These are phyloP conservation scores for Sebastes iracundus DNA, from an alignment of 2,797 vertebrate species.

Conservation along the genomic window DNA sequence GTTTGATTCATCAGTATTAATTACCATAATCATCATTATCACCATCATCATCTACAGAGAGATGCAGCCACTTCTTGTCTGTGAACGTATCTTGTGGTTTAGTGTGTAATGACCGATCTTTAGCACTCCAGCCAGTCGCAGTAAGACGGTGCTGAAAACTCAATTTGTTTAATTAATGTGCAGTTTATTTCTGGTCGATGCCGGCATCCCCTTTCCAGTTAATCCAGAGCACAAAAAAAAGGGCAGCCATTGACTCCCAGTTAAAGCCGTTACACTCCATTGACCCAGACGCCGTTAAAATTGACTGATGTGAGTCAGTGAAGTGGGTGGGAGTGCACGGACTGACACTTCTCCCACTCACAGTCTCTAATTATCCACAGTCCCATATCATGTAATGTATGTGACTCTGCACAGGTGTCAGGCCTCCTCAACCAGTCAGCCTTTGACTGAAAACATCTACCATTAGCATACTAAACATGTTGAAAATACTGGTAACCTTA, in stretches of 20 bases:
- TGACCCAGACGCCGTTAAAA: background rate
- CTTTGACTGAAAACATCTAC: background rate
- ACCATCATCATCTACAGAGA: background rate
- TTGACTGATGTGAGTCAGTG: slow-evolving; percentile 20
- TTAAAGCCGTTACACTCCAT: background rate
- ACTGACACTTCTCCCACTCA: background rate
- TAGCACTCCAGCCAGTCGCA: background rate
- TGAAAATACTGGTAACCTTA: background rate
- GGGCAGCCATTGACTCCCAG: background rate
- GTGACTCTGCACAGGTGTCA: background rate
- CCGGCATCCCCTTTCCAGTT: background rate
- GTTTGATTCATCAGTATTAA: background rate
- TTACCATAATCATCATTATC: background rate
- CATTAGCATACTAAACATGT: background rate
- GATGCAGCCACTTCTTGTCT: background rate
- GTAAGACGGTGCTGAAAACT: background rate
- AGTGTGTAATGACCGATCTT: background rate
- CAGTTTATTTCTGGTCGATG: slow-evolving; percentile 5
- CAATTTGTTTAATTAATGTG: background rate
- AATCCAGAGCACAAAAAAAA: background rate
- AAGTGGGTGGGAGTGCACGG: background rate
- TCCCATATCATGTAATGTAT: background rate
- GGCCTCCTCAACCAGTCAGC: background rate
- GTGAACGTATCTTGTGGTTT: background rate
- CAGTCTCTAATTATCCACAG: background rate